Percentiles rank a stretch among this genome's conserved stretches.
These are phyloP conservation scores for Danio kyathit DNA, from an alignment of 2,797 vertebrate species.

Conservation along the genomic window DNA sequence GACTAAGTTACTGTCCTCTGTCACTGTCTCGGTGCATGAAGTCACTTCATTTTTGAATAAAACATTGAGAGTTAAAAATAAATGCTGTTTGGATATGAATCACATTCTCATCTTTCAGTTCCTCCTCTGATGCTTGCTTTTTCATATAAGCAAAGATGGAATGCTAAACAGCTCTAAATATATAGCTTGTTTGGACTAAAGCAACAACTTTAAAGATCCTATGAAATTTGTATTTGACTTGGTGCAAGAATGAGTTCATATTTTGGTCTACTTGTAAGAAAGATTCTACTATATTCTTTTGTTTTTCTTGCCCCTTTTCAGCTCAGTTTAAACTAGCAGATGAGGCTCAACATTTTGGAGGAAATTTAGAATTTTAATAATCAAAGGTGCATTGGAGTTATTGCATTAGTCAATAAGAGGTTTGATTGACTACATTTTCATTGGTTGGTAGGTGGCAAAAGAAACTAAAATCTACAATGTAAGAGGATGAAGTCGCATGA, in stretches of 20 bases:
- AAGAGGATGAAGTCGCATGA: too few species aligned
- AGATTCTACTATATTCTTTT: neutral
- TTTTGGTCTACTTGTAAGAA: neutral
- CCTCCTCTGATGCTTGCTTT: neutral
- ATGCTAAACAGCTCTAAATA: neutral
- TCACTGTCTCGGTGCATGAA: neutral
- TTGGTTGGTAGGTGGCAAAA: too few species aligned
- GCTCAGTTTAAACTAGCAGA: neutral
- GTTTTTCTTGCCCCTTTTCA: neutral
- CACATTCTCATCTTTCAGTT: neutral
- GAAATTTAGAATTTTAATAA: neutral
- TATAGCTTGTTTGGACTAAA: neutral
- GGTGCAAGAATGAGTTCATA: neutral
- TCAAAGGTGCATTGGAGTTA: neutral
- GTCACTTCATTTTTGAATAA: conserved; percentile 4
- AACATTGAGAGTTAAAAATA: conserved; percentile 19
- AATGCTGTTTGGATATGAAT: neutral
- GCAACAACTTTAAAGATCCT: neutral
- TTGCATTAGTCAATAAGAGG: too few species aligned
- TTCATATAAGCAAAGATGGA: neutral
- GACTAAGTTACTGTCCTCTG: neutral
- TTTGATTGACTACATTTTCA: too few species aligned
- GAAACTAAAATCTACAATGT: too few species aligned
- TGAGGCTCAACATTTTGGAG: too few species aligned
- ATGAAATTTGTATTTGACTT: neutral